Evolutionary conservation across 2,888 invertebrate genomes (phyloP), one percentile per base, ranked within the genome.

Genomic region (Diachrysia chrysitis): DNA sequence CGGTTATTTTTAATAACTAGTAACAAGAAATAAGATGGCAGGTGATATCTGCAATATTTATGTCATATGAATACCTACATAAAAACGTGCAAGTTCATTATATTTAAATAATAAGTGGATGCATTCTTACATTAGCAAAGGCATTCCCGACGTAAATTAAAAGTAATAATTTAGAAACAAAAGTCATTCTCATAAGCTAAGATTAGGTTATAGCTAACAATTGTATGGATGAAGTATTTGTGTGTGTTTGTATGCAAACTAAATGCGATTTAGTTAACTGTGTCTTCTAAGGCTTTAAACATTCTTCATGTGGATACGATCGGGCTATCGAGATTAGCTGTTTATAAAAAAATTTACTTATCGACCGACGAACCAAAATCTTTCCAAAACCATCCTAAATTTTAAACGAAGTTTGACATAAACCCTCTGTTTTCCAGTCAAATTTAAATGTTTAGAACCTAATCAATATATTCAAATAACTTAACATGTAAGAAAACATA

Each of bases 181-280:
- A 78, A 76, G 59, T 63, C 79, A 81, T 81, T 79, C 71, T 54
- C 69, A 64, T 54, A 74, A 72, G 65, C 76, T 71, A 71, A 64
- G 54, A 54, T 73, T 78, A 51, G 48, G 46, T 69, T 66, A 57
- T 63, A 81, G 21, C 19, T 48, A 58, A 62, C 55, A 73, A 55
- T 58, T 69, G 46, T 37, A 76, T 81, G 81, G 17, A 76, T 79
- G 79, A 76, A 61, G 61, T 64, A 66, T 60, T 69, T n/a, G 60
- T 68, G 67, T 57, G 63, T 66, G 55, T 25, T 3, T 29, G 63
- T 71, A 69, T 74, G 68, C 42, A 59, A 48, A 66, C 71, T 76
- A 69, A 59, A 69, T 69, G 68, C 21, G 25, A 16, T 21, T 54
- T 25, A 14, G 21, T 19, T 12, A 19, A 21, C 48, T 12, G 48